Base-by-base conservation (phyloP, 1,140 invertebrate genomes). In the Rhizoglyphus robini region DNA sequence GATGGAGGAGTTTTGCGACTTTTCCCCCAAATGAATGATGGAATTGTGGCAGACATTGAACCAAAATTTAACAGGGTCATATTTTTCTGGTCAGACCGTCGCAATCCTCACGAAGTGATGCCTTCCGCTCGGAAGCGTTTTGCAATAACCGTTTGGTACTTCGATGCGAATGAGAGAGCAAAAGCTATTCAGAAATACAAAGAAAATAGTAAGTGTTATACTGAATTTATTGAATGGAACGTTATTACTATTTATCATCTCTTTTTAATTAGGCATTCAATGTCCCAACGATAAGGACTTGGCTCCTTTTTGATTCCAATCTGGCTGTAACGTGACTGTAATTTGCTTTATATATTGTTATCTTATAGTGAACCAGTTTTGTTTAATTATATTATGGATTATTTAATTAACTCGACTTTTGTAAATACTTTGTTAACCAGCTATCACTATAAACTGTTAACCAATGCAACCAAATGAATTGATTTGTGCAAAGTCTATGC, bases 61-160 rank as follows among this genome's bases (percentile, higher is more conserved):
- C 94, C 94, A 0, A 77, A 87, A 46, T 95, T 96, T 76, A 93
- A 97, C 75, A 78, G 94, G 51, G 84, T 96, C 72, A 78, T 96
- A 65, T 96, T 96, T 75, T 98, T 97, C 77, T 98, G 93, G 93
- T 97, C 94, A 1, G 93, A 97, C 74, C 79, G 88, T 68, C 79
- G 93, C 69, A 96, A 96, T 81, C 94, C 94, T 0, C 93, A 97
- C 75, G 93, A 97, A 79, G 94, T 98, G 0, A 86, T 92, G 75
- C 91, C 92, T 2, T 85, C 93, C 1, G 88, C 81, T 73, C 82
- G 83, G 71, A 90, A 88, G 23, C 76, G 89, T 77, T 95, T 94
- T 76, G 91, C 92, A 5, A 93, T 96, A 47, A 96, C 92, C 18
- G 79, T 96, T 46, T 96, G 92, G 92, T 96, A 96, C 75, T 93